Evolutionary conservation across 2,113 vertebrate genomes (phyloP).

Genomic region (Sapayoa aenigma): DNA sequence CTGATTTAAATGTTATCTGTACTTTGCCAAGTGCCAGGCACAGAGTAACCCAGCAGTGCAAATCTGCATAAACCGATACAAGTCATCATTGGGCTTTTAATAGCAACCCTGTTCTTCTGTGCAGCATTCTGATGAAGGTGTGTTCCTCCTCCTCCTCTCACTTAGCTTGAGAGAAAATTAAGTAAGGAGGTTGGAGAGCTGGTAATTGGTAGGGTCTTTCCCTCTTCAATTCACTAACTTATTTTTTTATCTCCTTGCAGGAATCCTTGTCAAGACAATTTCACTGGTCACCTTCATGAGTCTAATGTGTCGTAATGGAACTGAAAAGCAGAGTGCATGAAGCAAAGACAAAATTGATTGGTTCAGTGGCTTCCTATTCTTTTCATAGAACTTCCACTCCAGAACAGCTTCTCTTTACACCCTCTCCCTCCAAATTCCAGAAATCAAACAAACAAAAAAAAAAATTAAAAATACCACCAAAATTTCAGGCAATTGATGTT

Average conservation of each 20-base stretch:
- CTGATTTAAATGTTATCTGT: constrained; percentile 75
- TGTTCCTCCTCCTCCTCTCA: background rate
- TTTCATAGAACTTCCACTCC: background rate
- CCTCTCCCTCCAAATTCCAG: background rate
- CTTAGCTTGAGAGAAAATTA: constrained; percentile 15
- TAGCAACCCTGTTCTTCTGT: constrained; percentile 6
- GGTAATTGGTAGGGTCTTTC: background rate
- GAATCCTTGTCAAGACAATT: constrained; percentile 11
- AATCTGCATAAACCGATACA: constrained; percentile 73
- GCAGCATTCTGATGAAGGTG: constrained; percentile 30
- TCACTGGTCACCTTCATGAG: background rate
- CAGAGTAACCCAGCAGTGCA: constrained; percentile 49
- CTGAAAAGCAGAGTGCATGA: background rate
- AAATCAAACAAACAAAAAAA: background rate
- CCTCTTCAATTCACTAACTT: background rate
- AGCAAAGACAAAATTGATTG: background rate
- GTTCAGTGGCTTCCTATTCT: background rate
- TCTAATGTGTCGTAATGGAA: background rate
- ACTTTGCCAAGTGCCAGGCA: constrained; percentile 62
- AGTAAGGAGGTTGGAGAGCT: background rate
- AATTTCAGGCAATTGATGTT: background rate
- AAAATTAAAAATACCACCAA: background rate
- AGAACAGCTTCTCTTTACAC: background rate
- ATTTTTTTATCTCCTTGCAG: background rate
- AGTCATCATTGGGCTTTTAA: constrained; percentile 67